Evolutionary conservation across 2,113 vertebrate species (phyloP).

Genomic region (Triplophysa tibetana): DNA sequence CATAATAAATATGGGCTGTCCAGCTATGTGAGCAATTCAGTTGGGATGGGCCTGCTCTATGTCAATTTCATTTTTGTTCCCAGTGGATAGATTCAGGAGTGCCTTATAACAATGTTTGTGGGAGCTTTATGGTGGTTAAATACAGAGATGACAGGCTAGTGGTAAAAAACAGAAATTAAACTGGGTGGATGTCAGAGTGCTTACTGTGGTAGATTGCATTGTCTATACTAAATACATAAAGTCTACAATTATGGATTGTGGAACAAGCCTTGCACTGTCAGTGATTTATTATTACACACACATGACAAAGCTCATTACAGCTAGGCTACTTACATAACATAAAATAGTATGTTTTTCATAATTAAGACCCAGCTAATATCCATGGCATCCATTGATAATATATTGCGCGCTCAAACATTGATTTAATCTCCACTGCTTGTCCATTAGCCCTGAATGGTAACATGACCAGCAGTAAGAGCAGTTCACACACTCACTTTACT

Average conservation of each 20-base stretch:
- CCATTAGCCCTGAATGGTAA: not conserved
- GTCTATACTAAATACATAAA: constrained; percentile 15
- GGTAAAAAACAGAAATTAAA: not conserved
- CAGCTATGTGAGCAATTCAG: not conserved
- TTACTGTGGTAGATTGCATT: not conserved
- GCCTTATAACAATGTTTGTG: constrained; percentile 11
- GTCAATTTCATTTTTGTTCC: not conserved
- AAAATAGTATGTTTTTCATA: not conserved
- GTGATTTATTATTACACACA: too few species aligned
- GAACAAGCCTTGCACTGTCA: not conserved
- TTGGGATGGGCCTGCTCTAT: not conserved
- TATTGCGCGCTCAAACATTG: not conserved
- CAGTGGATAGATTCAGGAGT: constrained; percentile 1
- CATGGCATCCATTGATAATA: not conserved
- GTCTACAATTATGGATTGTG: not conserved
- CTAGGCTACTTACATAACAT: not conserved
- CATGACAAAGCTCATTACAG: not conserved
- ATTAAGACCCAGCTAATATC: not conserved
- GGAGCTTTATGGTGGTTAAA: constrained; percentile 24
- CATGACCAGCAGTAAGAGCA: not conserved
- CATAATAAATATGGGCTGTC: not conserved
- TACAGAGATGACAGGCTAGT: constrained; percentile 1
- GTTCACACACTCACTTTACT: not conserved
- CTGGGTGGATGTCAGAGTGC: not conserved
- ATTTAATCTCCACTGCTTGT: not conserved